These are phyloP conservation scores for Philopedon plagiatum DNA, from an alignment of 2,888 invertebrate genomes.

Conservation along the genomic window DNA sequence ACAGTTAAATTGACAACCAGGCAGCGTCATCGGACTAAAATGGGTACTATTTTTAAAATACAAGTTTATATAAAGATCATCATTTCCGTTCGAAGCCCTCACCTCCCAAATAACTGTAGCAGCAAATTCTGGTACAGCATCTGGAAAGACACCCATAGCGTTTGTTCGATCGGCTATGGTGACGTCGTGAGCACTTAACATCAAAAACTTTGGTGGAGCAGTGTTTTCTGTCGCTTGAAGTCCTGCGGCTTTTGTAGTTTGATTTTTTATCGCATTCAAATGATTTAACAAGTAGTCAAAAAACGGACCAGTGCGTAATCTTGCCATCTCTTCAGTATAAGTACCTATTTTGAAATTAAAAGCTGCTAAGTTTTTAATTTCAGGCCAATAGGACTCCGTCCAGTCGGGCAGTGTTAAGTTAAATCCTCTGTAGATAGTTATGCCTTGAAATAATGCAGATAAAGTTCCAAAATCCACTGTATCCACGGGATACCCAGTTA, in stretches of 20 bases:
- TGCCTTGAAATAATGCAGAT: constrained; percentile 71
- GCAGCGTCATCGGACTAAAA: constrained; percentile 30
- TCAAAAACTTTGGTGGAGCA: constrained; percentile 48
- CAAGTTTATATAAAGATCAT: constrained; percentile 36
- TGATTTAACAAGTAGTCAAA: constrained; percentile 49
- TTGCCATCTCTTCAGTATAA: constrained; percentile 71
- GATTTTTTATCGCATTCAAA: constrained; percentile 37
- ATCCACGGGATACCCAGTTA: constrained; percentile 62
- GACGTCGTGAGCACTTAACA: constrained; percentile 80
- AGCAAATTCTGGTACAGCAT: constrained; percentile 76
- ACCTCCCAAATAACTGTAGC: constrained; percentile 80
- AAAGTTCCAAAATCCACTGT: constrained; percentile 67
- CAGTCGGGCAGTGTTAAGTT: constrained; percentile 65
- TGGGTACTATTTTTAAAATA: constrained; percentile 47
- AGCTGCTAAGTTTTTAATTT: constrained; percentile 69
- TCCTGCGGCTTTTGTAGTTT: no score
- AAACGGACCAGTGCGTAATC: constrained; percentile 66
- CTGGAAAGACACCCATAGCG: constrained; percentile 76
- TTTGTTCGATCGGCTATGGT: constrained; percentile 80
- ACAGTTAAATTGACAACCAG: constrained; percentile 42
- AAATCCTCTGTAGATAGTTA: constrained; percentile 37
- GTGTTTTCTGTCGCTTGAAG: no score
- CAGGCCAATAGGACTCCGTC: constrained; percentile 72
- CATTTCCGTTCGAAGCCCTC: not conserved
- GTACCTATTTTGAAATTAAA: constrained; percentile 72